Conservation (phyloP, 2,888 invertebrate genomes). For the Dicranocentrus wangi region DNA sequence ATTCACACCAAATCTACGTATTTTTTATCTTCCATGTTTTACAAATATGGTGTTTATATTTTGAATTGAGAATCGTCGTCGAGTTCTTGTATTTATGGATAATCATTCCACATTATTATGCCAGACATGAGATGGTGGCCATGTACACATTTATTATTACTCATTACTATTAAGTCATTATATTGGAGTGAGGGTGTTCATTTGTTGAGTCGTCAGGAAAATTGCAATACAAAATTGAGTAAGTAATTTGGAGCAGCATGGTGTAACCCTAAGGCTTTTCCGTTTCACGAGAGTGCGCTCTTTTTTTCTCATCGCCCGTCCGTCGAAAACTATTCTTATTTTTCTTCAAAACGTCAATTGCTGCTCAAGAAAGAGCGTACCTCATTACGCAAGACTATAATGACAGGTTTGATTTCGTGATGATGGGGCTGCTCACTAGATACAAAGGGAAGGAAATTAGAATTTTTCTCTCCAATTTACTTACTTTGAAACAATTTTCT, state of each 20-base stretch:
- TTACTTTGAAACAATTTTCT: no score
- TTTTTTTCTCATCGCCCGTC: no score
- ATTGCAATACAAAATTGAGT: not conserved
- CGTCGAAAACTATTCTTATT: no score
- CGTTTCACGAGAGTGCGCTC: slow-evolving; percentile 9
- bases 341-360: slow-evolving; percentile 16
- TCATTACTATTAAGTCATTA: not conserved
- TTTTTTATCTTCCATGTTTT: no score
- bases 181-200: not conserved
- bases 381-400: slow-evolving; percentile 43
- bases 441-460: not conserved
- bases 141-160: no score
- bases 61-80: no score
- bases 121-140: no score
- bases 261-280: slow-evolving; percentile 36
- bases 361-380: not conserved
- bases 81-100: no score
- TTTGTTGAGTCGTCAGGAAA: not conserved
- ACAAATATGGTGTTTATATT: no score
- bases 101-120: no score
- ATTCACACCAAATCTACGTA: no score
- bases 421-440: not conserved
- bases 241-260: slow-evolving; percentile 35
- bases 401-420: slow-evolving; percentile 35
- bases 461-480: slow-evolving; percentile 7